A percentile compares a stretch with the other conserved stretches of the same genome.
These are phyloP conservation scores for Caenorhabditis remanei DNA, from an alignment of 1,140 invertebrate species.

Conservation along the genomic window DNA sequence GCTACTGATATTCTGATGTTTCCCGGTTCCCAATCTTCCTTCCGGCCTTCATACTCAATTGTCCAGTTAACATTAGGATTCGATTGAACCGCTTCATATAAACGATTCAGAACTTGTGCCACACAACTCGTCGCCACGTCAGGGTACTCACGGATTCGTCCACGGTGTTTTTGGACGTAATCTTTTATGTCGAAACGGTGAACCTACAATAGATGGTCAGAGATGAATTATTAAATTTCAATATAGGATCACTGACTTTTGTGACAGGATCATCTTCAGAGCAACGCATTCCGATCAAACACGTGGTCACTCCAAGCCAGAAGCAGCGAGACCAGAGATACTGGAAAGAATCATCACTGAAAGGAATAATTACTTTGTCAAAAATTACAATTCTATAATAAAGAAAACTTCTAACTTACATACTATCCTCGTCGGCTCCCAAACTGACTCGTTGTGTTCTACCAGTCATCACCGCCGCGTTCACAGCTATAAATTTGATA, in stretches of 20 bases:
- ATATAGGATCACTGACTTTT: not conserved
- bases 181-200: not conserved
- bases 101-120: not conserved
- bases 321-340: slow-evolving; percentile 34
- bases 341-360: not conserved
- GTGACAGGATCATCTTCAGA: not conserved
- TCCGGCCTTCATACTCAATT: slow-evolving; percentile 1
- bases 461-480: not conserved
- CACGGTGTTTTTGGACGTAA: not conserved
- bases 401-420: not conserved
- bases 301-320: not conserved
- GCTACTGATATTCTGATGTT: slow-evolving; percentile 1
- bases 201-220: not conserved
- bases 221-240: not conserved
- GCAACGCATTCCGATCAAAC: slow-evolving; percentile 18
- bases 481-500: not conserved
- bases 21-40: not conserved
- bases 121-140: slow-evolving; percentile 4
- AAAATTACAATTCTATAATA: not conserved
- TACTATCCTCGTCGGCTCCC: not conserved
- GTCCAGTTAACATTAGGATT: slow-evolving; percentile 1
- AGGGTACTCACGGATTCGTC: not conserved
- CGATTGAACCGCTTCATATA: not conserved
- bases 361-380: not conserved
- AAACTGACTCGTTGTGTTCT: not conserved